Evolutionary conservation across 2,888 invertebrate species (phyloP), one percentile per base, ranked within the genome.

Genomic region (Asteroscopus sphinx): DNA sequence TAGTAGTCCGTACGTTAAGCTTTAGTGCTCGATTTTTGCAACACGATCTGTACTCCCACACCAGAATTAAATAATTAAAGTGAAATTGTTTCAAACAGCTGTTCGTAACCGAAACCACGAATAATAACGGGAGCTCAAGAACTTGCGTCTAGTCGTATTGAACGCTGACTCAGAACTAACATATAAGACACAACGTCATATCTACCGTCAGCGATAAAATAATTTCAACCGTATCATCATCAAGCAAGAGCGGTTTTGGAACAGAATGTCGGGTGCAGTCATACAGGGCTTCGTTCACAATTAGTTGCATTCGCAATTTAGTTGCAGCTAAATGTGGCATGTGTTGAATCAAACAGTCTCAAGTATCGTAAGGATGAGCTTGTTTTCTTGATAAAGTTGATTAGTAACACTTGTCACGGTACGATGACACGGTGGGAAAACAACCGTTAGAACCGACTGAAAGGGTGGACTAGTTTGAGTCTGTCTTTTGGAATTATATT

Each of bases 131-230:
- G 85, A 77, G 90, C 87, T 90, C 90, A 90, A 89, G 89, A 84
- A 85, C 89, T 85, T 53, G 60, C 74, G 89, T 89, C 90, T 91
- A 90, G 90, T 84, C 87, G 82, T 83, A 88, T 89, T 85, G 87
- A 89, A 76, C 87, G 84, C 81, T 89, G 89, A 90, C 82, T 91
- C 89, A 86, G 77, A 46, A 72, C 59, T 53, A n/a, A 46, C 28
- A 21, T 16, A n/a, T 12, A 28, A 49, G 28, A 8, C 48, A 49
- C 48, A 79, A 79, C 56, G 72, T 46, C 63, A 6, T 56, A 84
- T 72, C 57, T 47, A 25, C 57, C 28, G 8, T 16, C 8, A 26
- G 12, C 39, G 25, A 52, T 46, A 49, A 12, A 37, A 11, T 2
- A 61, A 53, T 28, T 44, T 41, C 32, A n/a, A 56, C 64, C 61